Evolutionary conservation across 2,113 vertebrate species (phyloP).

Genomic region (Saimiri boliviensis): DNA sequence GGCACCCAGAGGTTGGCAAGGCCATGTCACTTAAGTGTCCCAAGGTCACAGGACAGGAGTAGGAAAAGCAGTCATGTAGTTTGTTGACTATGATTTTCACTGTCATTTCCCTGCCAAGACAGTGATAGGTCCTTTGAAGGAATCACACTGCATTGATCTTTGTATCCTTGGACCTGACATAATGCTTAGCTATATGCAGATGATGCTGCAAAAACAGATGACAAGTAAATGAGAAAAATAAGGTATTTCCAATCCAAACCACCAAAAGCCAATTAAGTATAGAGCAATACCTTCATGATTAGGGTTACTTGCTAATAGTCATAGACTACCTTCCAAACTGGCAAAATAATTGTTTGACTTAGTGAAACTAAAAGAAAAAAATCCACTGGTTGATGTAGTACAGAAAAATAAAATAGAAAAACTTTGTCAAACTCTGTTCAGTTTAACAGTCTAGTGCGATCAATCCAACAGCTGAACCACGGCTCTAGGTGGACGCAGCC

Average conservation of each 20-base stretch:
- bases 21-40: neutral
- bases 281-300: neutral
- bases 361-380: neutral
- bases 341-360: neutral
- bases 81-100: neutral
- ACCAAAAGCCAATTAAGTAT: neutral
- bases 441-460: neutral
- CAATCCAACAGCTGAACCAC: neutral
- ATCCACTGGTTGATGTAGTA: neutral
- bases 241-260: neutral
- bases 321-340: neutral
- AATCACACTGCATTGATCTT: neutral
- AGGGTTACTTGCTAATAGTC: neutral
- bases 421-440: neutral
- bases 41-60: neutral
- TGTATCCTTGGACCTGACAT: neutral
- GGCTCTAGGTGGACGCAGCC: neutral
- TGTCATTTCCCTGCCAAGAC: neutral
- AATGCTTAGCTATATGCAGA: neutral
- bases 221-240: neutral
- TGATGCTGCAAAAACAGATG: neutral
- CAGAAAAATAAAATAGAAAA: neutral
- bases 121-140: neutral
- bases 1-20: neutral
- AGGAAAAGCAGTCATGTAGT: neutral